Percentiles rank a stretch among this genome's conserved stretches.
Conservation (phyloP, 2,797 vertebrate genomes). For the Cephalopachus bancanus region DNA sequence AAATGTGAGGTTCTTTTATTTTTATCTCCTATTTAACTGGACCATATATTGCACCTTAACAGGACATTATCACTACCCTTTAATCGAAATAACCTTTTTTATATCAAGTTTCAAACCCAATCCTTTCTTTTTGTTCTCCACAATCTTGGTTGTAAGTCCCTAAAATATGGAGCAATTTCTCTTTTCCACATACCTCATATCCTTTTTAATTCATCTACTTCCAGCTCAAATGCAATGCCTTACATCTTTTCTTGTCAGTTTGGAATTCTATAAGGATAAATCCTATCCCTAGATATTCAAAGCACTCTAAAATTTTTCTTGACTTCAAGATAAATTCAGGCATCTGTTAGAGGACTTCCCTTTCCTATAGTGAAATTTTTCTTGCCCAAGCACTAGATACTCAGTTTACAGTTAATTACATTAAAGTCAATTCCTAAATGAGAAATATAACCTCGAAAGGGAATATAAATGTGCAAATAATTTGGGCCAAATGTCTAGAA, state of each 20-base stretch:
- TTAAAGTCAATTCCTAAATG: conserved; percentile 41
- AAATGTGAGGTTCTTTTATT: conserved; percentile 19
- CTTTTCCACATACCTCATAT: neutral
- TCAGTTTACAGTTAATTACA: conserved; percentile 51
- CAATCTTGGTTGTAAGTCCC: neutral
- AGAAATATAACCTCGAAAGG: conserved; percentile 40
- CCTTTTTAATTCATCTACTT: conserved; percentile 48
- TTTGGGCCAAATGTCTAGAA: conserved; percentile 44
- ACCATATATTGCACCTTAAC: neutral
- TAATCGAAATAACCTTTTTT: conserved; percentile 46
- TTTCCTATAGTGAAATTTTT: conserved; percentile 6
- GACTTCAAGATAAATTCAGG: conserved; percentile 47
- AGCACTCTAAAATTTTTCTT: conserved; percentile 57
- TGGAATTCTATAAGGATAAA: conserved; percentile 44
- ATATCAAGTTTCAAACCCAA: conserved; percentile 51
- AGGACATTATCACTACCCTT: conserved; percentile 23
- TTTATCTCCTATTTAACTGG: conserved; percentile 56
- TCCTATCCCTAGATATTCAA: neutral
- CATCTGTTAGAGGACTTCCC: conserved; percentile 27
- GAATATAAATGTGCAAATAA: neutral
- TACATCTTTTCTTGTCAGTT: neutral
- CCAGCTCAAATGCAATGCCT: neutral
- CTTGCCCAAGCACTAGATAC: neutral
- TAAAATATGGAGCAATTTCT: neutral
- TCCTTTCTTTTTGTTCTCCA: conserved; percentile 50